Percentiles rank a stretch among this genome's conserved stretches.
Evolutionary conservation across 1,140 invertebrate genomes (phyloP).

Genomic region (Octopus sinensis): DNA sequence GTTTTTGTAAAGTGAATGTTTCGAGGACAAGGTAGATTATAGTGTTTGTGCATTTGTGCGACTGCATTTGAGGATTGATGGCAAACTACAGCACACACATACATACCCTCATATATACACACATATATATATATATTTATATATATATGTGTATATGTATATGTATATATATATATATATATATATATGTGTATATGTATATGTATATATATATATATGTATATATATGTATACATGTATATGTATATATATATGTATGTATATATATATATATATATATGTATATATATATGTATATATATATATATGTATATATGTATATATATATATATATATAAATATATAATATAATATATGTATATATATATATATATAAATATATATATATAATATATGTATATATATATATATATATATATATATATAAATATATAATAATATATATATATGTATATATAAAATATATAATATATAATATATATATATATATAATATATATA

Average conservation of each 20-base stretch:
- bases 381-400: no score
- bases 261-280: background rate
- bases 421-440: no score
- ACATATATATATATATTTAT: background rate
- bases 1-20: background rate
- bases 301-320: background rate
- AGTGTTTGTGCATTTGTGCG: background rate
- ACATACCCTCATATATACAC: background rate
- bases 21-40: background rate
- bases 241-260: background rate
- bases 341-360: no score
- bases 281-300: conserved; percentile 4
- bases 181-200: background rate
- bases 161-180: background rate
- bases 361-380: no score
- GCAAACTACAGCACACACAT: background rate
- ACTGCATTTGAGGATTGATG: no score
- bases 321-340: conserved; percentile 2
- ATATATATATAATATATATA: no score
- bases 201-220: background rate
- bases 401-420: no score
- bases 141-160: background rate
- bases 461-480: no score
- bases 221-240: background rate
- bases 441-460: no score